These are phyloP conservation scores for Marasmarcha lunaedactyla DNA, from an alignment of 2,888 invertebrate genomes.

Conservation along the genomic window DNA sequence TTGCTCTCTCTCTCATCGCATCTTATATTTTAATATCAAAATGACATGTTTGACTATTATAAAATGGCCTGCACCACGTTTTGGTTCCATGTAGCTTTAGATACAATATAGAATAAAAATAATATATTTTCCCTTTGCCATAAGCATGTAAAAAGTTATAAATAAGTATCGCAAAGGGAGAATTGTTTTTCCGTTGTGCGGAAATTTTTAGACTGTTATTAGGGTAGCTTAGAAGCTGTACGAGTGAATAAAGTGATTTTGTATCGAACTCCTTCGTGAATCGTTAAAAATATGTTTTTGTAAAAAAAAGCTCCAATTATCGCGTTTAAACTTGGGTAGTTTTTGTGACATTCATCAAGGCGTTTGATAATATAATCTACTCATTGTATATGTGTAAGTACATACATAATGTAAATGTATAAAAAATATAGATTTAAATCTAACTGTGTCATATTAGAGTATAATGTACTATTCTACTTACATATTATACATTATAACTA, in stretches of 20 bases:
- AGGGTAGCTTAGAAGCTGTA: constrained; percentile 58
- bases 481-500: constrained; percentile 51
- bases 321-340: not conserved
- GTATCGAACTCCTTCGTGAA: constrained; percentile 30
- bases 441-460: constrained; percentile 68
- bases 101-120: constrained; percentile 26
- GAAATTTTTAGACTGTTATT: constrained; percentile 64
- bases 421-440: constrained; percentile 55
- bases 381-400: constrained; percentile 63
- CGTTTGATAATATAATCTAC: not conserved
- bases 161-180: constrained; percentile 48
- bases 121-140: constrained; percentile 41
- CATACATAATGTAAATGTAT: constrained; percentile 60
- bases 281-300: not conserved
- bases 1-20: constrained; percentile 8
- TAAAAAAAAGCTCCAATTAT: constrained; percentile 19
- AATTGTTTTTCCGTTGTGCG: constrained; percentile 65
- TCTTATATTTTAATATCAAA: constrained; percentile 5
- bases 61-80: constrained; percentile 47
- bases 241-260: constrained; percentile 41
- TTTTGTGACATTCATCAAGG: not conserved
- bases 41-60: constrained; percentile 12
- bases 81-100: constrained; percentile 55
- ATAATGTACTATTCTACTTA: constrained; percentile 67
- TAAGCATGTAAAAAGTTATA: constrained; percentile 47